Evolutionary conservation across 2,113 vertebrate genomes (phyloP).

Genomic region (Syngnathoides biaculeatus): DNA sequence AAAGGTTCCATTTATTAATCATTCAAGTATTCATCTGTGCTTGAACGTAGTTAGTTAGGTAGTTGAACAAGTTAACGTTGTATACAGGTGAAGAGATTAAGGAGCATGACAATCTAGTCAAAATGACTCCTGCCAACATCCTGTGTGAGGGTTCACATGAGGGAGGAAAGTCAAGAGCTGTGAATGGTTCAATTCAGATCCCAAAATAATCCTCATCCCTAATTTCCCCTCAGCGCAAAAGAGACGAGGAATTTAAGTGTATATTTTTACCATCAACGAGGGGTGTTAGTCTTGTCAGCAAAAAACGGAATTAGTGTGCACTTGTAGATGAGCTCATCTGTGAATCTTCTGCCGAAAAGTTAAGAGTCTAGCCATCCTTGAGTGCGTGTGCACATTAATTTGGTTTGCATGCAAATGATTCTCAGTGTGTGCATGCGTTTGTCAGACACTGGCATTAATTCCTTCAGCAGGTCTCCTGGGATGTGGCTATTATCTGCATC

Average conservation of each 20-base stretch:
- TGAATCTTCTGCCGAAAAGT: background rate
- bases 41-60: background rate
- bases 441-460: conserved; percentile 66
- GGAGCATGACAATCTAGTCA: conserved; percentile 2
- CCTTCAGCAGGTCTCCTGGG: conserved; percentile 56
- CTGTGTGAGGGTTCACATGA: conserved; percentile 15
- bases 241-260: conserved; percentile 13
- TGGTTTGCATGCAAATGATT: conserved; percentile 9
- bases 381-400: background rate
- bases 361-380: background rate
- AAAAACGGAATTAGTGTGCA: conserved; percentile 19
- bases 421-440: conserved; percentile 8
- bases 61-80: background rate
- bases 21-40: background rate
- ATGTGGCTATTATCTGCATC: conserved; percentile 70
- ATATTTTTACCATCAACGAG: conserved; percentile 22
- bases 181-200: conserved; percentile 16
- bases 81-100: background rate
- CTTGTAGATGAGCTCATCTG: conserved; percentile 24
- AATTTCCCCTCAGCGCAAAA: conserved; percentile 29
- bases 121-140: conserved; percentile 11
- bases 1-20: background rate
- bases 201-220: conserved; percentile 41
- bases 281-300: conserved; percentile 14
- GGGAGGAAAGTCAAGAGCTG: conserved; percentile 1